These are phyloP conservation scores for Valencia hispanica DNA, from an alignment of 2,797 vertebrate species.

Conservation along the genomic window DNA sequence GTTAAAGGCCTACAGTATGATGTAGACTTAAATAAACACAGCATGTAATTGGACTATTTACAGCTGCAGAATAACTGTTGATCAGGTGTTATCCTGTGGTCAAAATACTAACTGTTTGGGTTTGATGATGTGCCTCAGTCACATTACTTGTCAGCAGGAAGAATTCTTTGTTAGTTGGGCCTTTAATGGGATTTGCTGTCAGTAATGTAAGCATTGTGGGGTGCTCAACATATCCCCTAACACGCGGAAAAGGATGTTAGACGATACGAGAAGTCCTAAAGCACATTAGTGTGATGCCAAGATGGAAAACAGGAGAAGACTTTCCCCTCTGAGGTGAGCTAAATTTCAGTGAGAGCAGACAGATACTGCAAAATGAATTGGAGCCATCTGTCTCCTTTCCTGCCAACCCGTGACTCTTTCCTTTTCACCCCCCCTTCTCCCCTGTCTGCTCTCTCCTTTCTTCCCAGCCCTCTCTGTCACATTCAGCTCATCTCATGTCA, in stretches of 20 bases:
- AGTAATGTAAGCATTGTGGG: slow-evolving; percentile 10
- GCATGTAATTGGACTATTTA: neutral
- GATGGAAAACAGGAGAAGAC: slow-evolving; percentile 27
- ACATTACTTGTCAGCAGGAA: neutral
- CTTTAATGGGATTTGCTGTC: slow-evolving; percentile 26
- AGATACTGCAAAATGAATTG: slow-evolving; percentile 58
- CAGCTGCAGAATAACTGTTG: neutral
- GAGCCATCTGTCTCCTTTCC: slow-evolving; percentile 58
- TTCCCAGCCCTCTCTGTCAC: slow-evolving; percentile 39
- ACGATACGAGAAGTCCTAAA: slow-evolving; percentile 10
- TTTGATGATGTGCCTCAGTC: neutral
- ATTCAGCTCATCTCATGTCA: slow-evolving; percentile 48
- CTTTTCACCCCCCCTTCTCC: slow-evolving; percentile 19
- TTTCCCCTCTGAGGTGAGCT: slow-evolving; percentile 38
- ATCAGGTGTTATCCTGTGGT: neutral
- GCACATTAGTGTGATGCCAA: slow-evolving; percentile 10
- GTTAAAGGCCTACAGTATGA: too few species aligned
- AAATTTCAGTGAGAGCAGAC: slow-evolving; percentile 53
- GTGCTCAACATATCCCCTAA: neutral
- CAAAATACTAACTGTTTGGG: neutral
- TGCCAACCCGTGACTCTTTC: neutral
- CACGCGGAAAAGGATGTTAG: slow-evolving; percentile 12
- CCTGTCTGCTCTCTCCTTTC: slow-evolving; percentile 23
- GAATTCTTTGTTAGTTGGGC: slow-evolving; percentile 6
- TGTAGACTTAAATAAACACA: neutral